A percentile compares a stretch with the other conserved stretches of the same genome.
Conservation (phyloP, 2,113 vertebrate species). For the Empidonax alnorum region DNA sequence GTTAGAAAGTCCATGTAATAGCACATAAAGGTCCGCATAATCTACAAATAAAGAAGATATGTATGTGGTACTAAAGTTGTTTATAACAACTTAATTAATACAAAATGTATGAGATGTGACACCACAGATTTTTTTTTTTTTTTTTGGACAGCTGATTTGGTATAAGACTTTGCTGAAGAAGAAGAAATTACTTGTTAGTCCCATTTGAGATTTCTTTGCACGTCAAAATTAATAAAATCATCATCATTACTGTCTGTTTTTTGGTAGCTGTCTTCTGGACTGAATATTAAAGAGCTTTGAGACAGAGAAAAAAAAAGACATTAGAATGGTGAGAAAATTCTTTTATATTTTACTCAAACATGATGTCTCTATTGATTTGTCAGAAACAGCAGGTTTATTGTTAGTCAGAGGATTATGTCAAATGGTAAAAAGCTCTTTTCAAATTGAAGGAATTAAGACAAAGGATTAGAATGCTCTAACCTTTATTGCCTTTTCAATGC, state of each 20-base stretch:
- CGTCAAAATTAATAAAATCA: conserved; percentile 56
- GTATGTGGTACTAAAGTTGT: background rate
- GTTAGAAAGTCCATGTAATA: background rate
- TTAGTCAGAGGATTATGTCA: conserved; percentile 17
- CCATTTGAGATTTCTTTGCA: conserved; percentile 22
- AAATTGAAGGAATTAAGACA: conserved; percentile 30
- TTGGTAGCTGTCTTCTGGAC: background rate
- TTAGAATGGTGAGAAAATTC: background rate
- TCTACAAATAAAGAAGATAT: background rate
- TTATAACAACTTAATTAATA: background rate
- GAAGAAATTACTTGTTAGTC: background rate
- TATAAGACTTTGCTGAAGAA: conserved; percentile 10
- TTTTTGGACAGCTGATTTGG: background rate
- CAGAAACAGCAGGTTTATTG: conserved; percentile 22
- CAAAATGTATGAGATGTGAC: background rate
- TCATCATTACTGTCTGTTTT: conserved; percentile 47
- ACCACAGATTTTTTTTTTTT: background rate
- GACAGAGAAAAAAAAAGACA: background rate
- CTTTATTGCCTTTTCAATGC: background rate
- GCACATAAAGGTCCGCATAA: background rate
- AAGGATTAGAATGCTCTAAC: background rate
- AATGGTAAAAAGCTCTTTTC: conserved; percentile 18
- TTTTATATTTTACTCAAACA: conserved; percentile 39
- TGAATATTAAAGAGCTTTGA: conserved; percentile 43
- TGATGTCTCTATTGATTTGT: conserved; percentile 31